A percentile compares a stretch with the other conserved stretches of the same genome.
These are phyloP conservation scores for Drosophila simulans DNA, from an alignment of 1,140 invertebrate genomes.

Conservation along the genomic window DNA sequence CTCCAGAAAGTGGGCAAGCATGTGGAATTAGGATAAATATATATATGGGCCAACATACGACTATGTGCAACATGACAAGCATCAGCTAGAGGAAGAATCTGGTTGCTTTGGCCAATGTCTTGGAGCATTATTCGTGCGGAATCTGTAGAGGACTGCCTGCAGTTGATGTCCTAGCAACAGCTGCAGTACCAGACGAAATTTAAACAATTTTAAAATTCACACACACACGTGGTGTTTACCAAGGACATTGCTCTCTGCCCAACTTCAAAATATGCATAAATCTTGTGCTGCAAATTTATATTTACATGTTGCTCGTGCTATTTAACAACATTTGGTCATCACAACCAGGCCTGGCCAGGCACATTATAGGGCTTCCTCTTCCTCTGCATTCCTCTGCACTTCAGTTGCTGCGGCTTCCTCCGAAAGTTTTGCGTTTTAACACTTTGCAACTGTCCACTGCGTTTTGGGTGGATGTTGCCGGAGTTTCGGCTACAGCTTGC, in stretches of 20 bases:
- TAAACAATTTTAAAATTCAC: constrained; percentile 78
- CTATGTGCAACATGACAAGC: constrained; percentile 18
- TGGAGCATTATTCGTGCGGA: constrained; percentile 54
- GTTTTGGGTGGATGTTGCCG: constrained; percentile 32
- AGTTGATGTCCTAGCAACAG: constrained; percentile 75
- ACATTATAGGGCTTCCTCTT: constrained; percentile 46
- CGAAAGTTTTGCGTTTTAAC: constrained; percentile 78
- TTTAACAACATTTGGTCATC: constrained; percentile 80
- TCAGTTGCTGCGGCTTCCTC: constrained; percentile 58
- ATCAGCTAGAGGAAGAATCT: constrained; percentile 15
- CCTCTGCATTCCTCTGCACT: constrained; percentile 6
- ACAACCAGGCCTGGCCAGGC: constrained; percentile 19
- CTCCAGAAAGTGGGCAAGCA: constrained; percentile 4
- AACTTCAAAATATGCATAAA: constrained; percentile 77
- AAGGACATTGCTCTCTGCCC: constrained; percentile 4
- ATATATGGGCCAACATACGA: background rate
- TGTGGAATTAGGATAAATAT: constrained; percentile 1
- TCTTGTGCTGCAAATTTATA: constrained; percentile 75
- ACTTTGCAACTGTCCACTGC: constrained; percentile 68
- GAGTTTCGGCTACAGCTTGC: constrained; percentile 19
- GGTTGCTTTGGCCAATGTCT: constrained; percentile 60
- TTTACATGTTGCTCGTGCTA: constrained; percentile 79
- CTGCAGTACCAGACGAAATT: constrained; percentile 53
- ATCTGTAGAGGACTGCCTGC: constrained; percentile 36
- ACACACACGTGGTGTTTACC: constrained; percentile 49